Conservation (phyloP, 2,113 vertebrate species). For the Toxostoma redivivum region DNA sequence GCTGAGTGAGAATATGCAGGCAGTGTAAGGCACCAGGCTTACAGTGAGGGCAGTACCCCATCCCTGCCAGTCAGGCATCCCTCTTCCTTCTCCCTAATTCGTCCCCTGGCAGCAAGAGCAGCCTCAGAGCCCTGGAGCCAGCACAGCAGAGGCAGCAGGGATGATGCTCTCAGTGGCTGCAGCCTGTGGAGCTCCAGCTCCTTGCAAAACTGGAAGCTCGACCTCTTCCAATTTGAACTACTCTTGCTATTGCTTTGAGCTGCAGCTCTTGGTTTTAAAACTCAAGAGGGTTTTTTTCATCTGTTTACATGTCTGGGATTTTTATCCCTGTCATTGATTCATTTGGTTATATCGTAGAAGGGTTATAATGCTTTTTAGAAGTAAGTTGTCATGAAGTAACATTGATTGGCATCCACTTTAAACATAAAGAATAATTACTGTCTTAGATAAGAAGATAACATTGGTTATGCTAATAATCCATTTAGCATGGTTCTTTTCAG, state of each 20-base stretch:
- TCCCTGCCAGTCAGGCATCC: not conserved
- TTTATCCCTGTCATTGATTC: not conserved
- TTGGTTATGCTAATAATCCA: not conserved
- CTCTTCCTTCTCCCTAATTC: not conserved
- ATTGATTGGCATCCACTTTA: not conserved
- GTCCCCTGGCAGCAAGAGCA: fast-evolving
- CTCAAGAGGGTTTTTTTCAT: not conserved
- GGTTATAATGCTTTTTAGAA: not conserved
- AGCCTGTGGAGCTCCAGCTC: not conserved
- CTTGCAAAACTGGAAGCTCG: not conserved
- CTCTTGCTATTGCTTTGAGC: not conserved
- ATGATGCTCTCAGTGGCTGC: not conserved
- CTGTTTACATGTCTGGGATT: not conserved
- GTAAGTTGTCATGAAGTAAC: not conserved
- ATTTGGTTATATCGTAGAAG: not conserved
- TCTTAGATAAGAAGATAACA: not conserved
- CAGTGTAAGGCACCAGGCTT: not conserved
- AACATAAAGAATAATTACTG: not conserved
- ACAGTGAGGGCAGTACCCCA: not conserved
- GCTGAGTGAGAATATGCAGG: not conserved
- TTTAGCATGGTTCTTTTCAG: not conserved
- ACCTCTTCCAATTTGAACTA: not conserved
- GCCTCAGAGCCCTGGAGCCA: fast-evolving
- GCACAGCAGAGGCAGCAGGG: fast-evolving
- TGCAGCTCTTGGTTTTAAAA: not conserved